Percentiles rank a stretch among this genome's conserved stretches.
These are phyloP conservation scores for Tenualosa ilisha DNA, from an alignment of 2,797 vertebrate genomes.

Conservation along the genomic window DNA sequence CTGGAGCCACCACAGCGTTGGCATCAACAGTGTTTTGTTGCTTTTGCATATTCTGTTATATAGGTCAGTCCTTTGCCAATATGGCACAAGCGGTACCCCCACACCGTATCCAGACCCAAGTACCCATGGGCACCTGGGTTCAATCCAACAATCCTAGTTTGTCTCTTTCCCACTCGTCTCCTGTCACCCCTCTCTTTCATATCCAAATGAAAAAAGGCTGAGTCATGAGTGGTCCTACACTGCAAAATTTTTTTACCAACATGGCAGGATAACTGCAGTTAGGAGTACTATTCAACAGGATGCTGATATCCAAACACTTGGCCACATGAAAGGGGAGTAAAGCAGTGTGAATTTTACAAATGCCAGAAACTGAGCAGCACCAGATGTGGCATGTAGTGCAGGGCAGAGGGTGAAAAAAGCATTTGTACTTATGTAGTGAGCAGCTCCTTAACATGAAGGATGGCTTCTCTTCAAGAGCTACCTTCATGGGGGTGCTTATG, in stretches of 20 bases:
- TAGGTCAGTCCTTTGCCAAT: too few species aligned
- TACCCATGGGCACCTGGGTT: too few species aligned
- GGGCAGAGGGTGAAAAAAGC: neutral
- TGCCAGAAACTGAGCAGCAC: neutral
- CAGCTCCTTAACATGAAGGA: neutral
- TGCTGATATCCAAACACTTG: neutral
- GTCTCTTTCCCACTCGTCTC: too few species aligned
- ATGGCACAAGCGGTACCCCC: too few species aligned
- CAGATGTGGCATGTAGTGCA: neutral
- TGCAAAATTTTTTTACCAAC: neutral
- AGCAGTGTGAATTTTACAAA: neutral
- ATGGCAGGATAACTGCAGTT: neutral
- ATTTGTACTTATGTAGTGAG: neutral
- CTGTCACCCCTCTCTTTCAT: too few species aligned
- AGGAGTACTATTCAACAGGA: neutral
- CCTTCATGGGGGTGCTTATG: constrained; percentile 1
- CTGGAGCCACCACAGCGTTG: too few species aligned
- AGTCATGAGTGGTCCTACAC: neutral
- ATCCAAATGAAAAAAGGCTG: neutral
- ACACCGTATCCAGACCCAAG: too few species aligned
- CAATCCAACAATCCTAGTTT: too few species aligned
- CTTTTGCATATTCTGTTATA: too few species aligned
- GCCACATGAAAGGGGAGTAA: neutral
- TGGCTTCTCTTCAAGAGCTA: neutral
- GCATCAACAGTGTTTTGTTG: too few species aligned